Evolutionary conservation across 2,888 invertebrate genomes (phyloP).

Genomic region (Rhagonycha fulva): DNA sequence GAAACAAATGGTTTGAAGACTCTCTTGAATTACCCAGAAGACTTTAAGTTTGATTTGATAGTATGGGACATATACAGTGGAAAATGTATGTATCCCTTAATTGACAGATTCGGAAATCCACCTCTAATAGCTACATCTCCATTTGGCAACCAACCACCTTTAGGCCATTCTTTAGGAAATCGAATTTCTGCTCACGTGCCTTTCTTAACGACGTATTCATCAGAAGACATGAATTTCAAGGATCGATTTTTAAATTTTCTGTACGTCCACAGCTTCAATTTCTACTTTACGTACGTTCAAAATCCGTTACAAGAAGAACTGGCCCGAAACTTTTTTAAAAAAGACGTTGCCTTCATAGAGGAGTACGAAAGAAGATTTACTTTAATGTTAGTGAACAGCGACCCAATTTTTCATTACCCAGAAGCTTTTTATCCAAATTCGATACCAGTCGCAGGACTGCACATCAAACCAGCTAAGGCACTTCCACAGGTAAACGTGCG

Average conservation of each 20-base stretch:
- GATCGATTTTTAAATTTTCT: slow-evolving; percentile 37
- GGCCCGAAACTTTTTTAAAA: slow-evolving; percentile 36
- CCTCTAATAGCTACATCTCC: slow-evolving; percentile 34
- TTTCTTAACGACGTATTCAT: slow-evolving; percentile 29
- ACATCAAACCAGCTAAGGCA: slow-evolving; percentile 38
- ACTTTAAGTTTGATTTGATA: slow-evolving; percentile 36
- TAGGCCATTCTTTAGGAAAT: slow-evolving; percentile 28
- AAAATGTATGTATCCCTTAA: slow-evolving; percentile 33
- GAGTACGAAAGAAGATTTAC: slow-evolving; percentile 40
- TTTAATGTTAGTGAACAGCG: slow-evolving; percentile 43
- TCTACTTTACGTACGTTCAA: slow-evolving; percentile 11
- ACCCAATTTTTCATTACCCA: slow-evolving; percentile 42
- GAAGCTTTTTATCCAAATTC: slow-evolving; percentile 48
- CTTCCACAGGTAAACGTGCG: slow-evolving; percentile 43
- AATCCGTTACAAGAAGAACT: slow-evolving; percentile 30
- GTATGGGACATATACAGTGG: slow-evolving; percentile 32
- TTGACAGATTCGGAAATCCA: slow-evolving; percentile 34
- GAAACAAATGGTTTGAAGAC: neutral
- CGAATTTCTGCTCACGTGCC: slow-evolving; percentile 39
- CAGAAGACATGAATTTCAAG: slow-evolving; percentile 35
- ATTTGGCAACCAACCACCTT: slow-evolving; percentile 24
- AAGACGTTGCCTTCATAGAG: slow-evolving; percentile 34
- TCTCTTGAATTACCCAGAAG: neutral
- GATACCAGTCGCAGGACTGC: slow-evolving; percentile 49
- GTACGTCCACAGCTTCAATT: slow-evolving; percentile 10